These are phyloP conservation scores for Ibidorhyncha struthersii DNA, from an alignment of 2,113 vertebrate genomes.

Conservation along the genomic window DNA sequence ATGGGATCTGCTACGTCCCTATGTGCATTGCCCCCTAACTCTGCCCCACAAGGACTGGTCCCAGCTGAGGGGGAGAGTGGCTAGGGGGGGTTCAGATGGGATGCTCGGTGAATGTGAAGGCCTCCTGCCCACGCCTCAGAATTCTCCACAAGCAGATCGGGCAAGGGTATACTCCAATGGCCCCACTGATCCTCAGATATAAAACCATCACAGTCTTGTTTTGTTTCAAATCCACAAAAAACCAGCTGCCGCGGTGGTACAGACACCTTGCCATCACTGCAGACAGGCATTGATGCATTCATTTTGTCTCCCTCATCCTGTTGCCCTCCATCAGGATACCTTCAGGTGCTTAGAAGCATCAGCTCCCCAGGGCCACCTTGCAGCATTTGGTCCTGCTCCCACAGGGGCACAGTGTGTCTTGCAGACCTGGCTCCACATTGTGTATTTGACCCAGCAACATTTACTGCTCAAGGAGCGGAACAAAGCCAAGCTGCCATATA, in stretches of 20 bases:
- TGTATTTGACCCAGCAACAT: background rate
- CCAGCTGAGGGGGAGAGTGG: rapidly evolving
- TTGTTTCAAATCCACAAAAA: background rate
- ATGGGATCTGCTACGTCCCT: background rate
- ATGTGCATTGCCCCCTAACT: too few relatives aligned
- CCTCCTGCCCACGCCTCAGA: background rate
- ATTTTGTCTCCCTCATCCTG: background rate
- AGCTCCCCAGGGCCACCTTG: background rate
- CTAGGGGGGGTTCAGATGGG: background rate
- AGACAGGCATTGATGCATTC: rapidly evolving
- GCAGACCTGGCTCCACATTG: background rate
- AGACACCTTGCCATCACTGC: background rate
- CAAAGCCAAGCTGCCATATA: background rate
- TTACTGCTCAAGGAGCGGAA: background rate
- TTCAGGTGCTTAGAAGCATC: background rate
- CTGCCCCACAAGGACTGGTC: background rate
- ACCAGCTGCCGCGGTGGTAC: rapidly evolving
- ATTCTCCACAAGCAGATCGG: background rate
- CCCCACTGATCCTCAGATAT: background rate
- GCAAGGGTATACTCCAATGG: background rate
- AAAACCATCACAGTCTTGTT: background rate
- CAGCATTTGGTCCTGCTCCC: background rate
- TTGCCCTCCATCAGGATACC: rapidly evolving
- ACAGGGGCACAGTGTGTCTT: background rate
- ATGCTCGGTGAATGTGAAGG: rapidly evolving